Evolutionary conservation across 2,888 invertebrate species (phyloP).

Genomic region (Mesorhabditis spiculigera): DNA sequence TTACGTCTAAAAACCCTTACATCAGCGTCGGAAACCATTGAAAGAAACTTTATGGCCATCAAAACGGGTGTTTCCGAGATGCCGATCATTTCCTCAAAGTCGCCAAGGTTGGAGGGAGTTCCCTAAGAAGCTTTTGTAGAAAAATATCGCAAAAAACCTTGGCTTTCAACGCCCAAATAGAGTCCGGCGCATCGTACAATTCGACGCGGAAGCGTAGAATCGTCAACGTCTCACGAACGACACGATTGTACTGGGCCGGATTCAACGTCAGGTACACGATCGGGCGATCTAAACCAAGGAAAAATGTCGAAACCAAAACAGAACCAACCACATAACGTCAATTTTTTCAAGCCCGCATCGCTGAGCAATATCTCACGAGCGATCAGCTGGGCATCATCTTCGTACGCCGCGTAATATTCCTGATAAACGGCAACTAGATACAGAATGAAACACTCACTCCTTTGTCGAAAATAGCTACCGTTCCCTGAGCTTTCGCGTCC

Average conservation of each 20-base stretch:
- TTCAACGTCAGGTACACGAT: constrained; percentile 36
- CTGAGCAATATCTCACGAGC: constrained; percentile 46
- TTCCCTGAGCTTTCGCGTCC: constrained; percentile 30
- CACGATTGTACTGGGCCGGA: constrained; percentile 35
- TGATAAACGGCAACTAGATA: constrained; percentile 14
- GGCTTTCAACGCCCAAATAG: constrained; percentile 33
- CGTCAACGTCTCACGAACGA: constrained; percentile 33
- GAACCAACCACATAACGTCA: constrained; percentile 18
- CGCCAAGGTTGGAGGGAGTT: constrained; percentile 37
- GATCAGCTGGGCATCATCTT: constrained; percentile 43
- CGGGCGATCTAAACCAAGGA: neutral
- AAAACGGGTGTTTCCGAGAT: constrained; percentile 31
- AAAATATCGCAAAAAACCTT: constrained; percentile 10
- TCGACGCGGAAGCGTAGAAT: constrained; percentile 38
- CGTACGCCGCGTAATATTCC: constrained; percentile 42
- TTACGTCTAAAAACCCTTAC: constrained; percentile 12
- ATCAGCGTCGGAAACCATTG: constrained; percentile 26
- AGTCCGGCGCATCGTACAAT: constrained; percentile 29
- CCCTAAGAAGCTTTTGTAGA: constrained; percentile 18
- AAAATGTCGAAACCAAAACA: neutral
- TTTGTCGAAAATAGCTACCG: constrained; percentile 40
- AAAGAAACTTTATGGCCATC: constrained; percentile 30
- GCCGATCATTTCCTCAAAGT: constrained; percentile 44
- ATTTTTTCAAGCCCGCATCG: constrained; percentile 38
- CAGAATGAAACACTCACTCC: constrained; percentile 20